Evolutionary conservation across 1,140 invertebrate species (phyloP), one percentile per base, ranked within the genome.

Genomic region (Musca vetustissima): DNA sequence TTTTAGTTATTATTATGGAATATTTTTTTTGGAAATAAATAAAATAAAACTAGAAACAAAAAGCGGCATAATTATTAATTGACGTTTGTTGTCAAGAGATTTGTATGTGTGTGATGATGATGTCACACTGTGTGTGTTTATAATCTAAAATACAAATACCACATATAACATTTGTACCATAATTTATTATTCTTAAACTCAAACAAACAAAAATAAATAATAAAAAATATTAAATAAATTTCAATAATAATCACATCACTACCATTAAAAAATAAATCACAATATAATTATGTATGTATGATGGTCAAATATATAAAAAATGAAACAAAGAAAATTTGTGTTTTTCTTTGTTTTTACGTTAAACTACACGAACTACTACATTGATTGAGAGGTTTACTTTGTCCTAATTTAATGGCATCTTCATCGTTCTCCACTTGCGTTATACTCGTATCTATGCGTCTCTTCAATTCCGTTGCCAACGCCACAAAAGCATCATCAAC

Each of bases 401-500:
- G 78, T 14, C 80, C 78, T 67, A 82, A 65, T 14, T 75, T 76
- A 15, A 82, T 80, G 11, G 76, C 78, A 50, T 75, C 71, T 24
- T 79, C 76, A 21, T 76, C 69, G 9, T 71, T 71, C 57, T 82
- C 67, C 1, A 77, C 74, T 47, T 61, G 57, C 9, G n/a, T 61
- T 36, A 64, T 73, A 57, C 73, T 81, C 24, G 72, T 69, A 47
- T 80, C 78, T 24, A 82, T 78, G 43, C 78, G 78, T 19, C 75
- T 73, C 76, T 93, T 94, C 52, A 95, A 84, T 85, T 96, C 93
- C 28, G 91, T 92, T 69, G 95, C 95, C 79, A 97, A 85, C 72
- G 88, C 93, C 67, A 93, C 88, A 84, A 97, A 97, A 71, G 93
- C 92, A 74, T 95, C 92, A 82, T 97, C 95, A 70, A 97, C 91